Evolutionary conservation across 2,888 invertebrate genomes (phyloP).

Genomic region (Sericinus montela): DNA sequence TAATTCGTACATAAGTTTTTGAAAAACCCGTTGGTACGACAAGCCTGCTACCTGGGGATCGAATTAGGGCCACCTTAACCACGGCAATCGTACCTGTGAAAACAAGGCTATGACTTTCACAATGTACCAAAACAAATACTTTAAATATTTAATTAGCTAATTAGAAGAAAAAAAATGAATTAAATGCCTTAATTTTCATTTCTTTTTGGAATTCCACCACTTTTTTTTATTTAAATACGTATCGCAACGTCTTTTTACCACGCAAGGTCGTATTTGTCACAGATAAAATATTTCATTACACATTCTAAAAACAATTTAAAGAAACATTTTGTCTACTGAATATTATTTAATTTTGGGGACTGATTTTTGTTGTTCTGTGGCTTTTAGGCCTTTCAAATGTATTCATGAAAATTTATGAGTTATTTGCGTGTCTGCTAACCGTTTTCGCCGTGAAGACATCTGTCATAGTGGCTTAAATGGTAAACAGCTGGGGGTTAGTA

Average conservation of each 20-base stretch:
- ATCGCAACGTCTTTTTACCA: conserved; percentile 33
- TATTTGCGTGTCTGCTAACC: conserved; percentile 46
- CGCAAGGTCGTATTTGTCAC: conserved; percentile 45
- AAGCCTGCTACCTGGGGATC: too few relatives aligned
- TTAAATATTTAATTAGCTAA: too few relatives aligned
- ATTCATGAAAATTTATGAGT: conserved; percentile 46
- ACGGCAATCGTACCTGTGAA: too few relatives aligned
- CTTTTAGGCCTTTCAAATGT: conserved; percentile 25
- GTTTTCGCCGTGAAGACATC: conserved; percentile 59
- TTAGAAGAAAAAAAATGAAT: neutral
- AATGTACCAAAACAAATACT: too few relatives aligned
- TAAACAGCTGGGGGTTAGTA: conserved; percentile 45
- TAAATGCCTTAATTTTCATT: neutral
- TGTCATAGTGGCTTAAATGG: conserved; percentile 54
- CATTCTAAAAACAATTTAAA: conserved; percentile 16
- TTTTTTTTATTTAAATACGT: neutral
- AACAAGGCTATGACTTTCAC: too few relatives aligned
- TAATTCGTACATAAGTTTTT: too few relatives aligned
- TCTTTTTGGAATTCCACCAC: neutral
- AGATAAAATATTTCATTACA: conserved; percentile 25
- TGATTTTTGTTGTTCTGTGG: neutral
- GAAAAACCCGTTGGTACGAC: too few relatives aligned
- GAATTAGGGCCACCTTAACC: too few relatives aligned
- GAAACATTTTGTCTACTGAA: neutral
- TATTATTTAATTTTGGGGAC: neutral